Base-by-base conservation (phyloP, 2,113 vertebrate species). In the Sinocyclocheilus rhinocerous region DNA sequence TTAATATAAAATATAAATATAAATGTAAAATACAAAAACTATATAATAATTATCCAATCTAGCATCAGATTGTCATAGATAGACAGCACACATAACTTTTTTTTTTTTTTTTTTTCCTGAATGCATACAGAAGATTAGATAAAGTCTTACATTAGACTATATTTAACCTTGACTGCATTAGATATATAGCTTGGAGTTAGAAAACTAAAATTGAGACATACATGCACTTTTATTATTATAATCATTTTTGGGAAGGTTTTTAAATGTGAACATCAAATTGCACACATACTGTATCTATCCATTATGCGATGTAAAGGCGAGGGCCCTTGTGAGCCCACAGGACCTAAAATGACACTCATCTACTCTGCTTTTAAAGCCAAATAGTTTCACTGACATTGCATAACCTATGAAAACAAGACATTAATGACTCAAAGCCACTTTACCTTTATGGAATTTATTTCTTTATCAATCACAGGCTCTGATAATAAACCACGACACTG, bases 301-400 rank as follows among this genome's bases (percentile, higher is more conserved):
- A 48, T 67, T 67, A 29, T 26, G 59, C 36, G 29, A 69, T 29
- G 67, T 10, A 57, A 82, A 45, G 48, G 15, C 11, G 20, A 72
- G 48, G 50, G 65, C 20, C 83, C 86, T 63, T 84, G 86, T 80
- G 86, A 69, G 86, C 83, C 86, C 39, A 57, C 24, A 39, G 83
- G 65, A 70, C 86, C 83, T 24, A 55, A 76, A 50, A 16, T 52
- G 72, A 77, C 52, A 61, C 26, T 50, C 82, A 83, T 33, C 22
- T n/a, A 2, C 65, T 36, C 2, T 55, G 45, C 45, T 11, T 83
- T 69, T n/a, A 15, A 10, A 15, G 45, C 26, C 65, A 55, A 52
- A 55, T 4, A 0, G 18, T 22, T 72, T 67, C 48, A 52, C 16
- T 36, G 48, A 72, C 81, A 69, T 52, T 65, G 29, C 33, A 61